Evolutionary conservation across 2,113 vertebrate species (phyloP).

Genomic region (Rhinoderma darwinii): DNA sequence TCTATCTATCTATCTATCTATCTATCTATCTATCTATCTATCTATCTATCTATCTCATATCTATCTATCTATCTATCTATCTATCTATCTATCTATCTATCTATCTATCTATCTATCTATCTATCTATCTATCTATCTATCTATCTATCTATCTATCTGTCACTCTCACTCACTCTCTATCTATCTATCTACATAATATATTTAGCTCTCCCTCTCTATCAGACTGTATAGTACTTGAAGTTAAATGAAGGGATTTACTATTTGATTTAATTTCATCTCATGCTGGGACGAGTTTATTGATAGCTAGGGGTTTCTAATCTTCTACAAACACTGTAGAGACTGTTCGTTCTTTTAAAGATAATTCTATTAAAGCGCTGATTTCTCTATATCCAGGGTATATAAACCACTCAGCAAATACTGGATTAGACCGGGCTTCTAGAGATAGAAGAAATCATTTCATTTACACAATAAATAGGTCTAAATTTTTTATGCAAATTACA

Average conservation of each 20-base stretch:
- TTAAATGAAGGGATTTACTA: too few species aligned
- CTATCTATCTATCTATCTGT: not conserved
- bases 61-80: slow-evolving; percentile 2
- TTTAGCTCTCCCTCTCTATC: too few species aligned
- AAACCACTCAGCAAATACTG: not conserved
- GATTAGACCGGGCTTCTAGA: not conserved
- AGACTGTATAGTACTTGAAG: too few species aligned
- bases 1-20: not conserved
- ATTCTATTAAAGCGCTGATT: slow-evolving; percentile 76
- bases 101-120: not conserved
- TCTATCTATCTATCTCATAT: not conserved
- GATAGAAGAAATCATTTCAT: not conserved
- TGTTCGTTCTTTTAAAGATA: slow-evolving; percentile 83
- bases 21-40: not conserved
- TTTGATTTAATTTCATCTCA: slow-evolving; percentile 59
- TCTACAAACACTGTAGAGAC: slow-evolving; percentile 79
- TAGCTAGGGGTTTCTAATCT: slow-evolving; percentile 86
- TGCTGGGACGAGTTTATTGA: slow-evolving; percentile 79
- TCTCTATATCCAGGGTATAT: slow-evolving; percentile 58
- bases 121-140: too few species aligned
- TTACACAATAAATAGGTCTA: too few species aligned
- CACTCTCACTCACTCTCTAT: too few species aligned
- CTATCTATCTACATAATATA: not conserved
- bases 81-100: slow-evolving; percentile 6
- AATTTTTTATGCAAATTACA: not conserved